Evolutionary conservation across 2,888 invertebrate species (phyloP), one percentile per base, ranked within the genome.

Genomic region (Caenorhabditis imperialis): DNA sequence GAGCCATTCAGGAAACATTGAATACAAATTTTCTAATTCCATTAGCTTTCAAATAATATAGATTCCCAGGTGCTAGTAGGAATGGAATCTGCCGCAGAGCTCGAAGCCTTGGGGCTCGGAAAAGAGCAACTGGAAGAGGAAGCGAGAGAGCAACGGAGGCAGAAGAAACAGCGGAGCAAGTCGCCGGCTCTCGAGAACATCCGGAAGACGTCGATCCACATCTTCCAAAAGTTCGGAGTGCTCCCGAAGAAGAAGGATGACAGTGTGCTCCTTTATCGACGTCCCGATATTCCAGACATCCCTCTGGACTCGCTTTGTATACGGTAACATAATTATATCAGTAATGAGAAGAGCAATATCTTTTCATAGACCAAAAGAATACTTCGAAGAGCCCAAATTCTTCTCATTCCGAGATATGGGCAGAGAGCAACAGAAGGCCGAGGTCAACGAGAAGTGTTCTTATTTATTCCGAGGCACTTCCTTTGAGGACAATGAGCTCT

Each of bases 161-260:
- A 77, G 33, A 80, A 76, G 62, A 80, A 79, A 50, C 55, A 74
- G 25, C 53, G 77, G 30, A 63, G 61, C 51, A 85, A 84, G 62
- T 86, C 85, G 3, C 86, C 86, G 3, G 86, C 86, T 1, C 62
- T 86, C 3, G 86, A 86, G 27, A 84, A 83, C 8, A 65, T 86
- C 23, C 77, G 85, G 30, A 82, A 84, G 69, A 75, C 84, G 12
- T 78, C 82, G 8, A 61, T 79, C 42, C 75, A 78, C 16, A 54
- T 86, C 18, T 23, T 67, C 60, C 65, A 77, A 54, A 82, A 80
- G 44, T 77, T 85, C 25, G 82, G 85, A 44, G 78, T 80, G 5
- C 51, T 78, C 14, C 71, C 76, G 2, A 81, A 78, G 50, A 80
- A 77, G 51, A 75, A 75, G 53, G 84, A 81, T 47, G 77, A 78